phyloP scores from a whole-genome alignment of 1,140 invertebrate genomes.

The Centruroides sculpturatus region DNA sequence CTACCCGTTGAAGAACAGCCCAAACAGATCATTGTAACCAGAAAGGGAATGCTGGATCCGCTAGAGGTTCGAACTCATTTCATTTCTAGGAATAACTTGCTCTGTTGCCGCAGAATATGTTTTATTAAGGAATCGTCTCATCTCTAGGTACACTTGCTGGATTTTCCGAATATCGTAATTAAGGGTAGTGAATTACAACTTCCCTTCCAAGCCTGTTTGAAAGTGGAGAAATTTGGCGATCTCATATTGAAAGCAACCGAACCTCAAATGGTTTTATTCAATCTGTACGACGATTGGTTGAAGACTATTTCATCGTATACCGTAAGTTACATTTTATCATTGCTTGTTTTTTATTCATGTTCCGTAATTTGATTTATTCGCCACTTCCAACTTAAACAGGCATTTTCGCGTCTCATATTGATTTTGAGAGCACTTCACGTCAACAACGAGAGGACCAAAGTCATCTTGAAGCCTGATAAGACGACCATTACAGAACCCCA shows the following conservation, averaged over 20 bases:
- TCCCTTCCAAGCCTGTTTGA: constrained; percentile 97
- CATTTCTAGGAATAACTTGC: not conserved
- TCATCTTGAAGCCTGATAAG: constrained; percentile 95
- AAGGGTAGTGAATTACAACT: constrained; percentile 97
- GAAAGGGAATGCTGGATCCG: constrained; percentile 99
- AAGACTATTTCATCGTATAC: constrained; percentile 93
- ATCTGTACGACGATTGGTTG: constrained; percentile 98
- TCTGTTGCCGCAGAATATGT: too few relatives aligned
- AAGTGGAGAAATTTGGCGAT: constrained; percentile 99
- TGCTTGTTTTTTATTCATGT: not conserved
- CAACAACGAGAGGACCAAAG: constrained; percentile 97
- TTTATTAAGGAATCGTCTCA: not conserved
- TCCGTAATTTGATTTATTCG: not conserved
- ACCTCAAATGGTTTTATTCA: constrained; percentile 99
- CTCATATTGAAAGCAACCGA: constrained; percentile 97
- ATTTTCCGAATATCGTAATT: constrained; percentile 99
- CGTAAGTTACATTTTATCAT: not conserved
- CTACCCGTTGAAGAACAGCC: constrained; percentile 99
- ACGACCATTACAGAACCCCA: constrained; percentile 97
- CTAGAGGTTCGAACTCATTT: constrained; percentile 46
- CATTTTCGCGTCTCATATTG: constrained; percentile 92
- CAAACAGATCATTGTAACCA: constrained; percentile 98
- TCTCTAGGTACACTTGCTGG: constrained; percentile 73
- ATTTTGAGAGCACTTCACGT: constrained; percentile 95
- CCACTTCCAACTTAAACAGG: constrained; percentile 22